Evolutionary conservation across 2,113 vertebrate genomes (phyloP).

Genomic region (Tricholaema leucomelas): DNA sequence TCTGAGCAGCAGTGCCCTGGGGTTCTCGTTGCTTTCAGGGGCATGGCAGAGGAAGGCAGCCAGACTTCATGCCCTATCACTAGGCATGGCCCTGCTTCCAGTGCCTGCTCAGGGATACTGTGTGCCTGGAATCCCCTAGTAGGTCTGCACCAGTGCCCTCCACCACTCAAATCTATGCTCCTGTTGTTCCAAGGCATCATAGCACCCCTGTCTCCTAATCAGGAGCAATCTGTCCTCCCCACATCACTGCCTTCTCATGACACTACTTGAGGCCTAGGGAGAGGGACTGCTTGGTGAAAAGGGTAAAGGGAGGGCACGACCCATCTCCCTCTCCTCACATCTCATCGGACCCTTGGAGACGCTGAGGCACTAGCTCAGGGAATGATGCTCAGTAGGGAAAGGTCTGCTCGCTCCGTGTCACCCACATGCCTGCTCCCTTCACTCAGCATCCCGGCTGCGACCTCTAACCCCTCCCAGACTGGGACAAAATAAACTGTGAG

Average conservation of each 20-base stretch:
- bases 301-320: rapidly evolving
- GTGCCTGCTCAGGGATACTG: rapidly evolving
- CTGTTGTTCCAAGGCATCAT: not conserved
- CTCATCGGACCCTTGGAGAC: rapidly evolving
- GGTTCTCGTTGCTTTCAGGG: not conserved
- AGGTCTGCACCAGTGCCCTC: not conserved
- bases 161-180: rapidly evolving
- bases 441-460: not conserved
- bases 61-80: rapidly evolving
- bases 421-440: not conserved
- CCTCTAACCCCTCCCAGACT: not conserved
- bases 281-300: not conserved
- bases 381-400: not conserved
- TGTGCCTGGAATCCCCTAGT: rapidly evolving
- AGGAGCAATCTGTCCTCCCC: not conserved
- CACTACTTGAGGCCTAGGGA: not conserved
- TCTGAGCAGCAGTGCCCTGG: rapidly evolving
- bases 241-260: rapidly evolving
- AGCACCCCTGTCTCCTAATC: not conserved
- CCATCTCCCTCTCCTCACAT: rapidly evolving
- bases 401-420: rapidly evolving
- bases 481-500: not conserved
- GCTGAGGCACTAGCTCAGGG: not conserved
- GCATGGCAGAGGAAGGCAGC: not conserved
- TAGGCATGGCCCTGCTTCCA: not conserved